Conservation (phyloP, 1,140 invertebrate genomes). For the Sarcophaga peregrina region DNA sequence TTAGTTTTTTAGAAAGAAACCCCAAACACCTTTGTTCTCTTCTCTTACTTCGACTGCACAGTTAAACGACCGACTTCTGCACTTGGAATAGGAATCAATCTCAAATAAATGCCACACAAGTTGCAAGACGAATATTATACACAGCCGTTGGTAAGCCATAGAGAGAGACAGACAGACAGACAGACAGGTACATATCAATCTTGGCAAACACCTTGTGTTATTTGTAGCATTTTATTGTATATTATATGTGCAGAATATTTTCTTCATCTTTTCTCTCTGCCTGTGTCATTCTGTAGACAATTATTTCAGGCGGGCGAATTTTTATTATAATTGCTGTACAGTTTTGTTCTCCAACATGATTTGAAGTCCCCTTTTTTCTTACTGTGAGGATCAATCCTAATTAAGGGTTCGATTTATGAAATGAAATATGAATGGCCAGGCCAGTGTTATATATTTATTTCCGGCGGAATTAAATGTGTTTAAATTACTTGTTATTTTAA, state of each 20-base stretch:
- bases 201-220: constrained; percentile 6
- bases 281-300: neutral
- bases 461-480: constrained; percentile 41
- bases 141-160: neutral
- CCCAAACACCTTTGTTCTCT: neutral
- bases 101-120: constrained; percentile 26
- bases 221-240: neutral
- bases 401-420: neutral
- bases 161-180: neutral
- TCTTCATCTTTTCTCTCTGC: neutral
- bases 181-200: constrained; percentile 29
- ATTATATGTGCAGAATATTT: neutral
- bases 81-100: neutral
- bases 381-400: neutral
- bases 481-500: constrained; percentile 35
- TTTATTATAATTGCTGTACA: constrained; percentile 28
- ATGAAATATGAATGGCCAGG: neutral
- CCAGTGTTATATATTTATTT: constrained; percentile 33
- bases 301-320: constrained; percentile 37
- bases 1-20: neutral
- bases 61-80: too few species aligned
- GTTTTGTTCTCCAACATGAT: neutral
- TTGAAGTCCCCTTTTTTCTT: neutral
- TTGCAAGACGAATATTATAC: neutral
- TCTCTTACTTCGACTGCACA: neutral